These are phyloP conservation scores for Xanthia togata DNA, from an alignment of 2,888 invertebrate genomes.

Conservation along the genomic window DNA sequence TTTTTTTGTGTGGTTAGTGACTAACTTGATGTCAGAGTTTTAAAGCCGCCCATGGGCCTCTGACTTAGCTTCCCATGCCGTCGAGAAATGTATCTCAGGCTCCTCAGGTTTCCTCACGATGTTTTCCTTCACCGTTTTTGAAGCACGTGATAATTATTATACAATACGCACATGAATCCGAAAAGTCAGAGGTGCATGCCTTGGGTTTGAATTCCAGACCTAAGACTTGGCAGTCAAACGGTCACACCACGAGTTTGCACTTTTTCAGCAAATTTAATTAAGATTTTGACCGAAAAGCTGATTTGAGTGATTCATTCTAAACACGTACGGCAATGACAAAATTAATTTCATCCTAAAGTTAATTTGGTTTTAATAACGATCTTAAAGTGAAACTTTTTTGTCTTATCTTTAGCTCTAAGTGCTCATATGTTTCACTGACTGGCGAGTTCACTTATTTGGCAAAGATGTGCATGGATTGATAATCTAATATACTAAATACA, in stretches of 20 bases:
- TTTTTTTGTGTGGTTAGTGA: no score
- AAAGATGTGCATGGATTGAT: background rate
- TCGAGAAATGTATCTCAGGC: no score
- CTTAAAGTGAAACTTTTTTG: background rate
- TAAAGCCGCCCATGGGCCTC: no score
- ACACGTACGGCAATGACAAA: background rate
- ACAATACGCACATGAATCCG: no score
- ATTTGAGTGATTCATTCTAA: background rate
- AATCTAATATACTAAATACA: background rate
- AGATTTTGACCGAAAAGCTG: background rate
- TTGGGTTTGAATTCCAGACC: no score
- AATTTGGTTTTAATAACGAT: background rate
- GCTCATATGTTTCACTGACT: background rate
- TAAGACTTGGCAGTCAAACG: no score
- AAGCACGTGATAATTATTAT: background rate
- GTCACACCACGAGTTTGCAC: background rate
- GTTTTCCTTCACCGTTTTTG: no score
- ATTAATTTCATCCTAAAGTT: background rate
- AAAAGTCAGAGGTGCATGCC: no score
- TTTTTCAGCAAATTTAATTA: slow-evolving; percentile 21
- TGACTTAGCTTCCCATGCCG: no score
- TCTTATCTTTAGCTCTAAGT: background rate
- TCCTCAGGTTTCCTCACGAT: no score
- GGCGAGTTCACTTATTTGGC: background rate
- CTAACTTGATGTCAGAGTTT: no score